Base-by-base conservation (phyloP, 2,888 invertebrate species). In the Bunonema sp. region DNA sequence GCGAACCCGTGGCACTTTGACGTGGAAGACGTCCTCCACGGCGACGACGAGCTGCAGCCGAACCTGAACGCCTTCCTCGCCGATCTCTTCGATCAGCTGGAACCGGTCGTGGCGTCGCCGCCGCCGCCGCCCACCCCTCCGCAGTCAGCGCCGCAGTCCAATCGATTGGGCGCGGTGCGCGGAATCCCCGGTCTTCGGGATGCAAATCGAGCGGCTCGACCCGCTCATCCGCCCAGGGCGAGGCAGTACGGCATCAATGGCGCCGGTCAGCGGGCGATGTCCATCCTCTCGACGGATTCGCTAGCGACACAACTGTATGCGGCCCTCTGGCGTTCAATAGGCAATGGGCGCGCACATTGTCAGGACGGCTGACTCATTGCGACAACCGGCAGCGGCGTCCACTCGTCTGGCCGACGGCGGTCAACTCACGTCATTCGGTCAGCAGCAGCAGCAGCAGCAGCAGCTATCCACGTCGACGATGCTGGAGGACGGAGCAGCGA, bases 11-110 rank as follows among this genome's bases (percentile, higher is more conserved):
- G 71, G 47, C 71, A 72, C 48, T 68, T 73, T 42, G 67, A 67
- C 16, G 66, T 70, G 42, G 72, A 73, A 46, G 73, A 73, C 55
- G 57, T 73, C 23, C 61, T 73, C 30, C 72, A 72, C 50, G 57
- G 69, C 12, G 68, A 68, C 41, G 68, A 70, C 28, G 51, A 57
- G 34, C 46, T 48, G 22, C 55, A 61, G 48, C 55, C 57, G 45
- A 63, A 63, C 41, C 51, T 64, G 22, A 53, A 70, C 33, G 68
- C 68, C 20, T 69, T 72, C 47, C 50, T 73, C 7, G 67, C 72
- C 4, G 73, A 73, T 48, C 54, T 73, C 12, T 73, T 72, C 54
- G 50, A 63, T 39, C 55, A 59, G 46, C 69, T 72, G 49, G 72
- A 72, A 45, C 53, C 56, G 18, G 24, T 21, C 5, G 20, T 19